phyloP scores from a whole-genome alignment of 2,888 invertebrate species.

The Cryptocephalus moraei region DNA sequence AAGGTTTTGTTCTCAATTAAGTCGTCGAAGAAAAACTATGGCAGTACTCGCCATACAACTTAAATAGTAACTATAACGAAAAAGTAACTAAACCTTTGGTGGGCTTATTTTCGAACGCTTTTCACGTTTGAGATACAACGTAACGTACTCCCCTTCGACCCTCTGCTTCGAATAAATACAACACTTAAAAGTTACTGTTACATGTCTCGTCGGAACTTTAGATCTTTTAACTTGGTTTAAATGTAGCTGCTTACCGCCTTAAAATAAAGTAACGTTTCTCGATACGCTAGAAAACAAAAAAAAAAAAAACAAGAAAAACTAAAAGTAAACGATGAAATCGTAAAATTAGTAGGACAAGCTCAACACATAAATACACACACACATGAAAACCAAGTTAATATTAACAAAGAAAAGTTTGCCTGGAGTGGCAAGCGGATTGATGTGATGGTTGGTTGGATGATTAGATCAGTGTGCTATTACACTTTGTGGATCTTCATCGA shows the following conservation, averaged over 20 bases:
- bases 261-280: conserved; percentile 21
- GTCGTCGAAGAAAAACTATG: too few relatives aligned
- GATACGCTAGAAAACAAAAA: conserved; percentile 22
- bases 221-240: conserved; percentile 18
- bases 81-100: too few relatives aligned
- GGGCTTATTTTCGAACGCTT: too few relatives aligned
- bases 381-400: conserved; percentile 19
- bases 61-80: too few relatives aligned
- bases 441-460: neutral
- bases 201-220: conserved; percentile 1
- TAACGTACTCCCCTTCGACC: too few relatives aligned
- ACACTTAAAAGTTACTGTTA: neutral
- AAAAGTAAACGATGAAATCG: neutral
- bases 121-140: too few relatives aligned
- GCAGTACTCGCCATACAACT: too few relatives aligned
- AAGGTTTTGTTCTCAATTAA: too few relatives aligned
- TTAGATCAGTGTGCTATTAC: conserved; percentile 35
- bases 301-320: conserved; percentile 8
- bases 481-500: conserved; percentile 20
- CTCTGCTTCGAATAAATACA: too few relatives aligned
- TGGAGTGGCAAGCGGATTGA: neutral
- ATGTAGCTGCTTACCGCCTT: conserved; percentile 19
- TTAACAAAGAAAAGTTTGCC: neutral
- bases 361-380: neutral
- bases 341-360: too few relatives aligned